Conservation (phyloP, 2,797 vertebrate species). For the Glossophaga mutica region DNA sequence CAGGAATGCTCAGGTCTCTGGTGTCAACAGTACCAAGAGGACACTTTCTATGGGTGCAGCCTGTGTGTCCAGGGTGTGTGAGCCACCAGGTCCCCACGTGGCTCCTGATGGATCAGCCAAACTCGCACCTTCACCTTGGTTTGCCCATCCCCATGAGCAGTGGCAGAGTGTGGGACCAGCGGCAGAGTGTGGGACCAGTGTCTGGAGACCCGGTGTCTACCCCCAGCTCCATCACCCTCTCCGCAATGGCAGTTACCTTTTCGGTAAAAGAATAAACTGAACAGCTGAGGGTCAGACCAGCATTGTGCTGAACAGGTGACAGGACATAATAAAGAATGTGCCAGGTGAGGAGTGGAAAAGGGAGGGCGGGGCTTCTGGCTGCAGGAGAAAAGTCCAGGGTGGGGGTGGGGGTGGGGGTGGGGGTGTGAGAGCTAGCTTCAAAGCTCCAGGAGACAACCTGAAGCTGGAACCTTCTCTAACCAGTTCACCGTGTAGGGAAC, state of each 20-base stretch:
- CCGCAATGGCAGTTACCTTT: background rate
- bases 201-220: background rate
- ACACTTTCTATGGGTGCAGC: background rate
- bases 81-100: background rate
- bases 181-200: rapidly evolving
- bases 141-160: background rate
- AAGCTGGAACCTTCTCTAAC: rapidly evolving
- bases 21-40: background rate
- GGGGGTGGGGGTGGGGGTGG: rapidly evolving
- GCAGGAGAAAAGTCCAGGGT: background rate
- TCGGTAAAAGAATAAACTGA: background rate
- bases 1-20: background rate
- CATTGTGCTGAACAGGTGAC: background rate
- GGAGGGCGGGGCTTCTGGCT: background rate
- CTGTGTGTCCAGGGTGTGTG: background rate
- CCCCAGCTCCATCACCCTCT: background rate
- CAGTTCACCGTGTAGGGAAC: background rate
- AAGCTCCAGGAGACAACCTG: background rate
- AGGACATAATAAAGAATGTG: background rate
- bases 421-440: background rate
- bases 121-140: background rate
- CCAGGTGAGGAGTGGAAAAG: background rate
- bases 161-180: rapidly evolving
- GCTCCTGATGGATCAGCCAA: background rate
- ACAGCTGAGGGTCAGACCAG: background rate